These are phyloP conservation scores for Aradophagus sp. DNA, from an alignment of 1,140 invertebrate genomes.

Conservation along the genomic window DNA sequence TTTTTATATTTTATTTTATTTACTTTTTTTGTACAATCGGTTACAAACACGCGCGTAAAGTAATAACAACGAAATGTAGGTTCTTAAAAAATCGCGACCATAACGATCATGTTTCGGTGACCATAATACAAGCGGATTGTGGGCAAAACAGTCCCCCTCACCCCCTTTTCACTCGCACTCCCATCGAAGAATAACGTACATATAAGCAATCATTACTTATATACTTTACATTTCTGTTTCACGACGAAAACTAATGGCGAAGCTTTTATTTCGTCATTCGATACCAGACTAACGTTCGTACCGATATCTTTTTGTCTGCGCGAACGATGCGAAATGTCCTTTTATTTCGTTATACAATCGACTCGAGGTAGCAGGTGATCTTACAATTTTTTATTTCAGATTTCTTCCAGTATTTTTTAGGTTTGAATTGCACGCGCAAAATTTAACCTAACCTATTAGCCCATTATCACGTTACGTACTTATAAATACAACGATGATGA, in stretches of 20 bases:
- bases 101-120: conserved; percentile 46
- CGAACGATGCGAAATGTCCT: too few species aligned
- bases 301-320: neutral
- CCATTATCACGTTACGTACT: too few species aligned
- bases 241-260: conserved; percentile 25
- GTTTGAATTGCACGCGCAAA: too few species aligned
- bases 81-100: conserved; percentile 36
- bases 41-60: conserved; percentile 23
- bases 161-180: too few species aligned
- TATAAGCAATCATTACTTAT: conserved; percentile 38
- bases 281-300: conserved; percentile 2
- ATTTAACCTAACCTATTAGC: too few species aligned
- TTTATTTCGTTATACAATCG: too few species aligned
- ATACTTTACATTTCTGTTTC: conserved; percentile 20
- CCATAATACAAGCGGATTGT: conserved; percentile 42
- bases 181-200: conserved; percentile 25
- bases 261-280: conserved; percentile 29
- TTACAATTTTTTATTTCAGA: too few species aligned
- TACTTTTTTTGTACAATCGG: neutral
- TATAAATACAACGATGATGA: too few species aligned
- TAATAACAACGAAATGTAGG: conserved; percentile 18
- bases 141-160: conserved; percentile 35
- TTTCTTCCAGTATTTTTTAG: too few species aligned
- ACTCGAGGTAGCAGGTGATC: too few species aligned
- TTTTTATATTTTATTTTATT: too few species aligned